Percentiles rank a stretch among this genome's conserved stretches.
These are phyloP conservation scores for Neocrepidodera transversa DNA, from an alignment of 2,888 invertebrate genomes.

Conservation along the genomic window DNA sequence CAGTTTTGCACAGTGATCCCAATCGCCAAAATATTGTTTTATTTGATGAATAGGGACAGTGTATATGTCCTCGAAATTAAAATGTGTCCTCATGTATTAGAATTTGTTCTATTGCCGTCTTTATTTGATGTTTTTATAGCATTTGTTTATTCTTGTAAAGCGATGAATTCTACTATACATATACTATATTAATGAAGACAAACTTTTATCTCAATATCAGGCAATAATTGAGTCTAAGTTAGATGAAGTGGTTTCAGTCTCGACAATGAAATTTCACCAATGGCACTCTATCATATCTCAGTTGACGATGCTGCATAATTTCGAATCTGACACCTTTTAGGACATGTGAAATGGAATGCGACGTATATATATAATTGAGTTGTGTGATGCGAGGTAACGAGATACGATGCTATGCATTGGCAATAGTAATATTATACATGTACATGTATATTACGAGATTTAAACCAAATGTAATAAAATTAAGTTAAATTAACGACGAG, in stretches of 20 bases:
- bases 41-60: no score
- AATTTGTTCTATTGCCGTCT: no score
- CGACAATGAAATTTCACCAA: slow-evolving; percentile 21
- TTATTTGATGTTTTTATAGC: no score
- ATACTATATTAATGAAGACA: no score
- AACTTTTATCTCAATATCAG: not conserved
- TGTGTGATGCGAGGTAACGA: slow-evolving; percentile 4
- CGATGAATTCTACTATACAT: no score
- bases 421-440: not conserved
- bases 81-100: no score
- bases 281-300: slow-evolving; percentile 10
- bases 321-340: slow-evolving; percentile 12
- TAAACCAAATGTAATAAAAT: not conserved
- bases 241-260: slow-evolving; percentile 18
- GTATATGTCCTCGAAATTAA: no score
- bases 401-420: slow-evolving; percentile 6
- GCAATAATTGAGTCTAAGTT: slow-evolving; percentile 15
- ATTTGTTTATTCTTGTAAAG: no score
- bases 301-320: slow-evolving; percentile 18
- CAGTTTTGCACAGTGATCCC: no score
- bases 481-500: no score
- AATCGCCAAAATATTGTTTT: no score
- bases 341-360: slow-evolving; percentile 6
- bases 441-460: not conserved
- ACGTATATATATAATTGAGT: slow-evolving; percentile 9